phyloP scores from a whole-genome alignment of 1,140 invertebrate species.

The Drosophila kurseongensis region DNA sequence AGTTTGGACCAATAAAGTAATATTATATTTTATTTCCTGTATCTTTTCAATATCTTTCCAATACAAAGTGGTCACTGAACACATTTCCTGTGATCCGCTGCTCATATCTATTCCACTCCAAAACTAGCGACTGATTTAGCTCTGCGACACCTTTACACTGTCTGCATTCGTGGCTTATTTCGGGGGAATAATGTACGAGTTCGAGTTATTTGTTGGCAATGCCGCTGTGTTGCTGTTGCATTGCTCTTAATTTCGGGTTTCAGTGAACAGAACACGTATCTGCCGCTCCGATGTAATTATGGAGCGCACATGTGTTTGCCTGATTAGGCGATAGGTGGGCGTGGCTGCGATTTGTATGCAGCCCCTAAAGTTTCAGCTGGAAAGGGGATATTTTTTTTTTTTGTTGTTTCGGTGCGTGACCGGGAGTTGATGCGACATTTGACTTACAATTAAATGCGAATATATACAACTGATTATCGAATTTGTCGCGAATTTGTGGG shows the following conservation, averaged over 20 bases:
- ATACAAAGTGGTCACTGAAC: neutral
- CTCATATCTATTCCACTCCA: conserved; percentile 17
- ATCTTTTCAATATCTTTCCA: neutral
- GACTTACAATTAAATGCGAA: conserved; percentile 78
- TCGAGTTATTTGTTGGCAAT: conserved; percentile 24
- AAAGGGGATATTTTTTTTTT: conserved; percentile 8
- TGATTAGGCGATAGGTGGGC: conserved; percentile 72
- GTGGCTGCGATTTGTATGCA: conserved; percentile 68
- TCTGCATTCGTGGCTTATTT: conserved; percentile 54
- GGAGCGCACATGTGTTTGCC: conserved; percentile 78
- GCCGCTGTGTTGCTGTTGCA: conserved; percentile 35
- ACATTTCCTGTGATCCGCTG: neutral
- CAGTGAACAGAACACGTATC: conserved; percentile 67
- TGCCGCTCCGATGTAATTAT: conserved; percentile 71
- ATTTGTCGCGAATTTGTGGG: conserved; percentile 76
- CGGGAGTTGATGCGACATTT: conserved; percentile 74
- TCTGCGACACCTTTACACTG: conserved; percentile 61
- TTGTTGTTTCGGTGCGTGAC: conserved; percentile 57
- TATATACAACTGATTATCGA: conserved; percentile 71
- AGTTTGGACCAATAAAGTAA: neutral
- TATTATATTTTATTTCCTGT: neutral
- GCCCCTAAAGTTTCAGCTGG: conserved; percentile 15
- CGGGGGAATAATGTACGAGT: conserved; percentile 49
- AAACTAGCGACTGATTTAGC: conserved; percentile 40
- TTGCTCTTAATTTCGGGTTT: conserved; percentile 80